Evolutionary conservation across 2,113 vertebrate species (phyloP).

Genomic region (Odontesthes bonariensis): DNA sequence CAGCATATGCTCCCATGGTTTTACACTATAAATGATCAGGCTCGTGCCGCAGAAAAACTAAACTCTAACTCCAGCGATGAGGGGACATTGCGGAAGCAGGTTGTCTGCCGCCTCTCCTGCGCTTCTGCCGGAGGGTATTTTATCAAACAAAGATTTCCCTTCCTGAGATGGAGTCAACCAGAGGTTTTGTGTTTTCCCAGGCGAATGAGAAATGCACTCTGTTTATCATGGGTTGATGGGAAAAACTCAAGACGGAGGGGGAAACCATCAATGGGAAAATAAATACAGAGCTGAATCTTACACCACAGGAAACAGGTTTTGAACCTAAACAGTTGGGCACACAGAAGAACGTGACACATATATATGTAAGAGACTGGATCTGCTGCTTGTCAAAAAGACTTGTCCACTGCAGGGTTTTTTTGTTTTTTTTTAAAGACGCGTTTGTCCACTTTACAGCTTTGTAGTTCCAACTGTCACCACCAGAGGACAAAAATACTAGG

Average conservation of each 20-base stretch:
- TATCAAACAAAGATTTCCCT: constrained; percentile 67
- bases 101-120: constrained; percentile 46
- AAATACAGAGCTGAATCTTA: constrained; percentile 76
- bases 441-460: neutral
- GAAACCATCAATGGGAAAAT: constrained; percentile 75
- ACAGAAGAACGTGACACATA: constrained; percentile 43
- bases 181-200: constrained; percentile 74
- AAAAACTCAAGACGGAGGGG: constrained; percentile 70
- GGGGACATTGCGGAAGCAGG: constrained; percentile 48
- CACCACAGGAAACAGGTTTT: constrained; percentile 76
- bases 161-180: constrained; percentile 70
- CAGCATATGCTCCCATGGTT: neutral
- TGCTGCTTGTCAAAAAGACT: constrained; percentile 50
- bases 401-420: constrained; percentile 11
- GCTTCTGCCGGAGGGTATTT: constrained; percentile 57
- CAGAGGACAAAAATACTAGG: constrained; percentile 15
- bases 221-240: constrained; percentile 77
- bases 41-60: constrained; percentile 5
- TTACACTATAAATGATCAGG: constrained; percentile 13
- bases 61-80: constrained; percentile 26
- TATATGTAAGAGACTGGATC: constrained; percentile 37
- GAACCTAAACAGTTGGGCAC: constrained; percentile 70
- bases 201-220: constrained; percentile 69
- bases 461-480: constrained; percentile 45
- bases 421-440: too few species aligned